Conservation (phyloP, 2,888 invertebrate species). For the Galerucella calmariensis region DNA sequence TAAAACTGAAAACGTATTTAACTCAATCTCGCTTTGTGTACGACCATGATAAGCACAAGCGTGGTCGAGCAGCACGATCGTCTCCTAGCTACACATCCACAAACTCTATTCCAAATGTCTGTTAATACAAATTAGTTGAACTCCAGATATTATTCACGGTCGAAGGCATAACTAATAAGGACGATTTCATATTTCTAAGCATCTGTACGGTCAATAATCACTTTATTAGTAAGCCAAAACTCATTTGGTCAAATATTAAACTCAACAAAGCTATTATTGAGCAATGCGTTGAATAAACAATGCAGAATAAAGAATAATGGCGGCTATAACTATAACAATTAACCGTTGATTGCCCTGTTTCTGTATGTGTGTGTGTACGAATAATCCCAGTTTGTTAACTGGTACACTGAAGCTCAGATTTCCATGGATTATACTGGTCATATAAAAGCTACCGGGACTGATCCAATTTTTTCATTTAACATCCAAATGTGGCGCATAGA, state of each 20-base stretch:
- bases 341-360: slow-evolving; percentile 39
- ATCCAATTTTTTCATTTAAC: background rate
- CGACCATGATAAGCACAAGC: too few relatives aligned
- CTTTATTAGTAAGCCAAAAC: slow-evolving; percentile 35
- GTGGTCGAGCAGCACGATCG: too few relatives aligned
- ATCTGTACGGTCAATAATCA: slow-evolving; percentile 30
- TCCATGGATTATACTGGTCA: slow-evolving; percentile 5
- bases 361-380: slow-evolving; percentile 30
- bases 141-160: too few relatives aligned
- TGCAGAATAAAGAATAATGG: slow-evolving; percentile 42
- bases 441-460: slow-evolving; percentile 12
- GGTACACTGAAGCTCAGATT: slow-evolving; percentile 13
- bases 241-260: slow-evolving; percentile 36
- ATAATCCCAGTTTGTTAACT: slow-evolving; percentile 31
- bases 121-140: too few relatives aligned
- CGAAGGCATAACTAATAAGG: too few relatives aligned
- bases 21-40: too few relatives aligned
- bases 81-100: too few relatives aligned
- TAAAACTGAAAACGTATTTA: too few relatives aligned
- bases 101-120: too few relatives aligned
- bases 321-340: slow-evolving; percentile 42
- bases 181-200: background rate
- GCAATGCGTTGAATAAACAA: slow-evolving; percentile 36
- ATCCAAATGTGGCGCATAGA: too few relatives aligned
- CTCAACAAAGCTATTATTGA: slow-evolving; percentile 27